Conservation (phyloP, 2,797 vertebrate species). For the Carapus acus region DNA sequence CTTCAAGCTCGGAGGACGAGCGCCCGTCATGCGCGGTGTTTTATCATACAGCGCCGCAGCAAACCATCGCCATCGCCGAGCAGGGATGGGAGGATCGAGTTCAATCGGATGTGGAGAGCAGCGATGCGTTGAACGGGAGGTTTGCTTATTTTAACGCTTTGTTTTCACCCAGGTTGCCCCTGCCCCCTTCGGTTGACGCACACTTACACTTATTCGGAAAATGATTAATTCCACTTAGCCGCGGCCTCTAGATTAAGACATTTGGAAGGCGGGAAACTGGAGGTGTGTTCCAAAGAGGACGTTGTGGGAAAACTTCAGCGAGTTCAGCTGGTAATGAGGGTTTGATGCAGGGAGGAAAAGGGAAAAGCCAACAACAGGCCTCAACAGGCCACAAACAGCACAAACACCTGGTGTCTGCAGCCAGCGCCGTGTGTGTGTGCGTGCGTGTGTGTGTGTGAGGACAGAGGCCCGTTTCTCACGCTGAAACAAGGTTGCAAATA, state of each 20-base stretch:
- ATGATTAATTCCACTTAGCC: background rate
- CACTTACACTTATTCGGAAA: background rate
- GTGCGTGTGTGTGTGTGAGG: slow-evolving; percentile 11
- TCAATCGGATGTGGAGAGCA: slow-evolving; percentile 14
- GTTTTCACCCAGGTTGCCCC: no score
- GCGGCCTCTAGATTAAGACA: background rate
- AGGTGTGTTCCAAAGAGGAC: background rate
- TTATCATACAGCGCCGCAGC: slow-evolving; percentile 25
- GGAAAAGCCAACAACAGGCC: slow-evolving; percentile 11
- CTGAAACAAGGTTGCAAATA: background rate
- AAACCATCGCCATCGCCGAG: slow-evolving; percentile 12
- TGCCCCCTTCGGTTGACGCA: background rate
- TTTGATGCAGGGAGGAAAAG: slow-evolving; percentile 1
- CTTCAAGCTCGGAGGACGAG: background rate
- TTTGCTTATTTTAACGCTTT: no score
- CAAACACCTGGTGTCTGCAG: slow-evolving; percentile 10
- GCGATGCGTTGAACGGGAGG: no score
- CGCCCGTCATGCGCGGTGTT: slow-evolving; percentile 13
- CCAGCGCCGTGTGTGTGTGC: slow-evolving; percentile 1
- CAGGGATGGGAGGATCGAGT: slow-evolving; percentile 6
- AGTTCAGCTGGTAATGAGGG: background rate
- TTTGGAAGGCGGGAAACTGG: background rate
- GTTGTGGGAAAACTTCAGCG: background rate
- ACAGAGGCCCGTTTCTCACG: slow-evolving; percentile 3
- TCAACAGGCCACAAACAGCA: slow-evolving; percentile 15